Evolutionary conservation across 2,888 invertebrate genomes (phyloP), one percentile per base, ranked within the genome.

Genomic region (Lasioglossum figueresi): DNA sequence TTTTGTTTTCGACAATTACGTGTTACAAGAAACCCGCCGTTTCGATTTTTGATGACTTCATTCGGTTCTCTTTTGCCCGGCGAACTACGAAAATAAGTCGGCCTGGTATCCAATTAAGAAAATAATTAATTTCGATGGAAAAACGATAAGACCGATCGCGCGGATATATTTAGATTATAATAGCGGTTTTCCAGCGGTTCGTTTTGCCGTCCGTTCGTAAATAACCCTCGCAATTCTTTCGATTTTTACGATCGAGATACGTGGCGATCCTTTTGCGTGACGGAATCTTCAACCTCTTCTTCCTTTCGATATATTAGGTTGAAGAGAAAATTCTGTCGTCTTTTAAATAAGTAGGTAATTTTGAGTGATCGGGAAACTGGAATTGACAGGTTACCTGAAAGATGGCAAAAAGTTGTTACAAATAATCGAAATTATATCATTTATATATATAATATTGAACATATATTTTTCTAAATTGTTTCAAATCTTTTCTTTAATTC

Each of bases 111-210:
- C 66, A 66, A 66, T 66, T 66, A 66, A 34, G 66, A 66, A 66
- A 34, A 66, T 66, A 66, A 66, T 66, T 66, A 34, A 66, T 34
- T 31, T 23, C 66, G 66, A 66, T 19, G 31, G 34, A 66, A 31
- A 34, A 66, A 66, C 66, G 66, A 66, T 66, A 66, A 66, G 16
- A 66, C 52, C 16, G 66, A 66, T 66, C 66, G 66, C 19, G 8
- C 34, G 31, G 34, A 66, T 66, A 34, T 34, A 34, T 66, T 66
- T 19, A 66, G 66, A 66, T 34, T 66, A 34, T 34, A 66, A 34
- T 34, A 34, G 19, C 31, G 34, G 19, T 34, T 66, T 63, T 31
- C 16, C 8, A 19, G 19, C 31, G 16, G 8, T 66, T 66, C 27
- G 59, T 63, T 66, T 66, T 66, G 66, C 66, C 5, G 27, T 52